Percentiles rank a stretch among this genome's conserved stretches.
phyloP scores from a whole-genome alignment of 2,797 vertebrate genomes.

The Sebastes trivittatus region DNA sequence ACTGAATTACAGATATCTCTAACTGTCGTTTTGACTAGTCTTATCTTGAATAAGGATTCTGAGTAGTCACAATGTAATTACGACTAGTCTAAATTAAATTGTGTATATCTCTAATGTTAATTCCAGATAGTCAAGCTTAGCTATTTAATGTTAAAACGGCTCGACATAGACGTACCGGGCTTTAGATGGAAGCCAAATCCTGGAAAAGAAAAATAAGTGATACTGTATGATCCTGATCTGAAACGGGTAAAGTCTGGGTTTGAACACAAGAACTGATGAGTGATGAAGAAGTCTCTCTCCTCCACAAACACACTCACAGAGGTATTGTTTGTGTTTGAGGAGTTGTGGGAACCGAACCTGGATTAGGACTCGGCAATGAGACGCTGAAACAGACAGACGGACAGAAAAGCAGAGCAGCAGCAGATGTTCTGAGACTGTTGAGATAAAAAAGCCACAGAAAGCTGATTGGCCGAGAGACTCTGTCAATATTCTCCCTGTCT shows the following conservation, averaged over 20 bases:
- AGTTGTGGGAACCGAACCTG: background rate
- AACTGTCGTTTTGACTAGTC: too few relatives aligned
- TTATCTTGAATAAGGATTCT: too few relatives aligned
- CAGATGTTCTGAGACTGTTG: slow-evolving; percentile 34
- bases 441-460: background rate
- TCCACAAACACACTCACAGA: background rate
- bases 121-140: too few relatives aligned
- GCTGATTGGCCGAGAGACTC: slow-evolving; percentile 22
- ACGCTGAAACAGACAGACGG: background rate
- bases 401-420: background rate
- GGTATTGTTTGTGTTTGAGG: background rate
- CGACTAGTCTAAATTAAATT: too few relatives aligned
- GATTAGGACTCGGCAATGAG: background rate
- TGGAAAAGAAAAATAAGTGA: too few relatives aligned
- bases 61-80: too few relatives aligned
- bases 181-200: too few relatives aligned
- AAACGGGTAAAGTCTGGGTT: too few relatives aligned
- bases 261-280: background rate
- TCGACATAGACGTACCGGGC: fast-evolving
- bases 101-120: too few relatives aligned
- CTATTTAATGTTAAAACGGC: too few relatives aligned
- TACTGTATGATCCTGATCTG: too few relatives aligned
- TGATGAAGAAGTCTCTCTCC: background rate
- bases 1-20: too few relatives aligned
- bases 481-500: slow-evolving; percentile 6